These are phyloP conservation scores for Tragelaphus strepsiceros DNA, from an alignment of 2,113 vertebrate genomes.

Conservation along the genomic window DNA sequence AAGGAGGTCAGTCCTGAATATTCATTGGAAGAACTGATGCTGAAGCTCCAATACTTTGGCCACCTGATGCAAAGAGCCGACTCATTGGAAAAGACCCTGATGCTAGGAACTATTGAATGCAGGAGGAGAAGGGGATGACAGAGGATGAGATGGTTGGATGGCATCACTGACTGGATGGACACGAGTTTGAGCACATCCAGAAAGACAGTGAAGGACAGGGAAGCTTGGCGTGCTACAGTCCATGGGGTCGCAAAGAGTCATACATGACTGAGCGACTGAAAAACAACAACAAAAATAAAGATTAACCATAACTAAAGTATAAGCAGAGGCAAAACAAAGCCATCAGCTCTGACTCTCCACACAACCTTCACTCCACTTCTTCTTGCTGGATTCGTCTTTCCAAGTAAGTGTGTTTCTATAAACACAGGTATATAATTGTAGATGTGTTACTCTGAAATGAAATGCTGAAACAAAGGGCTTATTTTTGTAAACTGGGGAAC, in stretches of 20 bases:
- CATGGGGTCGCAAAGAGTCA: rapidly evolving
- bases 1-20: not conserved
- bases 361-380: rapidly evolving
- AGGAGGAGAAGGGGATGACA: not conserved
- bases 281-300: not conserved
- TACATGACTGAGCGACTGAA: not conserved
- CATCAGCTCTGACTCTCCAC: rapidly evolving
- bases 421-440: not conserved
- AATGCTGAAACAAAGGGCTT: constrained; percentile 23
- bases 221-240: not conserved
- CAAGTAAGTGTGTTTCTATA: not conserved
- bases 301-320: rapidly evolving
- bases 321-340: not conserved
- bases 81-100: not conserved
- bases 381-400: rapidly evolving
- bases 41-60: not conserved
- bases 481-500: not conserved
- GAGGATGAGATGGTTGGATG: not conserved
- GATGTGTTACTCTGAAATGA: not conserved
- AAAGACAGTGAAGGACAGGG: not conserved
- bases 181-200: not conserved
- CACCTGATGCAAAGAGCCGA: not conserved
- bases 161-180: not conserved
- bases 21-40: not conserved
- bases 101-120: not conserved